phyloP scores from a whole-genome alignment of 2,888 invertebrate species.

The Watsonalla binaria region DNA sequence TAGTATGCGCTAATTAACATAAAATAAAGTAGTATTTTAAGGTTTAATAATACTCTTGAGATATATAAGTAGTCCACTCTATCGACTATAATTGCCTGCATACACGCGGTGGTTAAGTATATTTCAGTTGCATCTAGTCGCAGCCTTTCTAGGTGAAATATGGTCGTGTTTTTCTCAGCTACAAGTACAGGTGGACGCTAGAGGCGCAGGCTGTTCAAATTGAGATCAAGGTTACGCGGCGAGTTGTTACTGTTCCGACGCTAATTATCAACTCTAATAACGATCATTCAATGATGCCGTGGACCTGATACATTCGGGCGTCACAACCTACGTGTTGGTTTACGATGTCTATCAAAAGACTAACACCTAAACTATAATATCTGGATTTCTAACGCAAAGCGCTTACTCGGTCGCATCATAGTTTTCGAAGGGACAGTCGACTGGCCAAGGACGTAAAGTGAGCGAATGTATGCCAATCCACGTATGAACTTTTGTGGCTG shows the following conservation, averaged over 20 bases:
- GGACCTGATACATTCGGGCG: background rate
- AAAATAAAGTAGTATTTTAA: slow-evolving; percentile 21
- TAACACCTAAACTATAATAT: background rate
- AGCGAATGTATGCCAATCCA: slow-evolving; percentile 42
- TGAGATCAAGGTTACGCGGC: slow-evolving; percentile 61
- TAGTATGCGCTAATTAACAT: slow-evolving; percentile 29
- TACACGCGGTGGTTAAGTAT: background rate
- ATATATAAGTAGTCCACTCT: slow-evolving; percentile 12
- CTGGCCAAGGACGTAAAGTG: slow-evolving; percentile 55
- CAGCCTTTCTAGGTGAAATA: slow-evolving; percentile 28
- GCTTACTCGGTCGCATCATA: slow-evolving; percentile 31
- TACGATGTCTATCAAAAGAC: background rate
- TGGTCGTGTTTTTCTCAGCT: slow-evolving; percentile 28
- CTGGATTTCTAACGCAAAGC: slow-evolving; percentile 12
- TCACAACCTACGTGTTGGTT: no score
- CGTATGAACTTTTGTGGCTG: slow-evolving; percentile 39
- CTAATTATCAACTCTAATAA: slow-evolving; percentile 57
- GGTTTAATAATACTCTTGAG: slow-evolving; percentile 22
- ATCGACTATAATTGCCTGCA: slow-evolving; percentile 22
- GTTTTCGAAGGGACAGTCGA: slow-evolving; percentile 51
- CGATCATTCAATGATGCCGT: slow-evolving; percentile 21
- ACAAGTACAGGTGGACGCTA: slow-evolving; percentile 43
- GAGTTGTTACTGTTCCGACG: slow-evolving; percentile 54
- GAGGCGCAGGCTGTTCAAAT: slow-evolving; percentile 36
- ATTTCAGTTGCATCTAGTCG: slow-evolving; percentile 9